A percentile compares a stretch with the other conserved stretches of the same genome.
These are phyloP conservation scores for Myotis lucifugus DNA, from an alignment of 2,113 vertebrate species.

Conservation along the genomic window DNA sequence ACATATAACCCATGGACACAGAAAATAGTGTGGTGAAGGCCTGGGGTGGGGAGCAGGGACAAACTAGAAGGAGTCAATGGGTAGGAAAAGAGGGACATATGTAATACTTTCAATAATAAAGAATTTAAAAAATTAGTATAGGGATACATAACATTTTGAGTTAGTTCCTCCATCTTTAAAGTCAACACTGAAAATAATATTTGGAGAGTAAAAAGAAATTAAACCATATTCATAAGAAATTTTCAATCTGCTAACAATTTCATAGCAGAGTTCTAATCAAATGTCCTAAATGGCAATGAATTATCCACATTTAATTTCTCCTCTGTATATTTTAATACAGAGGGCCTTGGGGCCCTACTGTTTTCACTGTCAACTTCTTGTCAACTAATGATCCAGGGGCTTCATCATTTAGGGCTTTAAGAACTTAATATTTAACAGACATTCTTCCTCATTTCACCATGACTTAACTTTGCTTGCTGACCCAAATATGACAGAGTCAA, in stretches of 20 bases:
- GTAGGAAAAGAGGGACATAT: too few species aligned
- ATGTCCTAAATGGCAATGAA: not conserved
- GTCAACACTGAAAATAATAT: constrained; percentile 42
- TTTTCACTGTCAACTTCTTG: not conserved
- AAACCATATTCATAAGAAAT: constrained; percentile 17
- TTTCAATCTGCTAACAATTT: not conserved
- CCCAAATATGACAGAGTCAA: not conserved
- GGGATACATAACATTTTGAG: constrained; percentile 10
- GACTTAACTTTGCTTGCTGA: not conserved
- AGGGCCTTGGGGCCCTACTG: not conserved
- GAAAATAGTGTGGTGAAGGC: too few species aligned
- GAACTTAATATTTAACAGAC: not conserved
- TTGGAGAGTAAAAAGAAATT: constrained; percentile 23
- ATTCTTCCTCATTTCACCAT: not conserved
- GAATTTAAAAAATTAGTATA: too few species aligned
- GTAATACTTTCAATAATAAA: too few species aligned
- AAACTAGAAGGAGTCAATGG: too few species aligned
- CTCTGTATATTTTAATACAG: not conserved
- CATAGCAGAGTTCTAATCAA: not conserved
- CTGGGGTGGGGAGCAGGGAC: too few species aligned
- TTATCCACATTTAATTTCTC: not conserved
- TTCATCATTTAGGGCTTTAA: not conserved
- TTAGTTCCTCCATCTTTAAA: constrained; percentile 30
- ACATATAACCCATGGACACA: too few species aligned
- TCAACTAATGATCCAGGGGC: not conserved